Percentiles rank a stretch among this genome's conserved stretches.
phyloP scores from a whole-genome alignment of 2,797 vertebrate genomes.

The Orestias chungarensis region DNA sequence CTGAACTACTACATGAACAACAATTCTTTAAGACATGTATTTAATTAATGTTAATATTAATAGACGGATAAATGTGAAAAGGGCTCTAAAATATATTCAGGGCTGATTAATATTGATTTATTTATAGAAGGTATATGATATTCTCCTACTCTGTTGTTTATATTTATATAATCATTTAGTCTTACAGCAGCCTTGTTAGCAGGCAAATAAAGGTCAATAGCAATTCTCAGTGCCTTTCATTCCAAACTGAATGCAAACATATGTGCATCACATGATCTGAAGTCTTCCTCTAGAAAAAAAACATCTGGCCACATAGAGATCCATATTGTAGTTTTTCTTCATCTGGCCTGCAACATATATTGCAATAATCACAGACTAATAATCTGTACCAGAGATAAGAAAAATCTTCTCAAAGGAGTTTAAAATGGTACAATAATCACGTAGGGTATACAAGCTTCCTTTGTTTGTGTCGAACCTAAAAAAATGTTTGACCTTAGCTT shows the following conservation, averaged over 20 bases:
- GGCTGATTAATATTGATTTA: constrained; percentile 79
- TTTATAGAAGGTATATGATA: constrained; percentile 73
- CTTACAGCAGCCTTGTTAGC: constrained; percentile 24
- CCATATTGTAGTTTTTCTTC: constrained; percentile 31
- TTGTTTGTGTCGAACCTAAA: too few relatives aligned
- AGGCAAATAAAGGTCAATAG: constrained; percentile 23
- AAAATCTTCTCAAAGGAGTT: not conserved
- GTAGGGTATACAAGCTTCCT: not conserved
- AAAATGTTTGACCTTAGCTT: too few relatives aligned
- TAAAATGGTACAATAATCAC: not conserved
- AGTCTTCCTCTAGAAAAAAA: constrained; percentile 48
- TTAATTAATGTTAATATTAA: constrained; percentile 80
- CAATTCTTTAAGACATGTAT: constrained; percentile 58
- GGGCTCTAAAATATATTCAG: constrained; percentile 57
- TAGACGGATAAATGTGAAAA: constrained; percentile 77
- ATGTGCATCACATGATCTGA: constrained; percentile 25
- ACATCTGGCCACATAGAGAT: constrained; percentile 51
- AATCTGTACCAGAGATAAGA: constrained; percentile 1
- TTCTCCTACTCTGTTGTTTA: constrained; percentile 23
- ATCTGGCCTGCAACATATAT: constrained; percentile 1
- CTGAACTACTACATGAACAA: constrained; percentile 45
- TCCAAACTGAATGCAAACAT: not conserved
- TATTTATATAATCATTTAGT: constrained; percentile 11
- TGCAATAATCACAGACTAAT: not conserved
- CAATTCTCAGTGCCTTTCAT: not conserved